phyloP scores from a whole-genome alignment of 2,797 vertebrate species.

The Phataginus tricuspis region DNA sequence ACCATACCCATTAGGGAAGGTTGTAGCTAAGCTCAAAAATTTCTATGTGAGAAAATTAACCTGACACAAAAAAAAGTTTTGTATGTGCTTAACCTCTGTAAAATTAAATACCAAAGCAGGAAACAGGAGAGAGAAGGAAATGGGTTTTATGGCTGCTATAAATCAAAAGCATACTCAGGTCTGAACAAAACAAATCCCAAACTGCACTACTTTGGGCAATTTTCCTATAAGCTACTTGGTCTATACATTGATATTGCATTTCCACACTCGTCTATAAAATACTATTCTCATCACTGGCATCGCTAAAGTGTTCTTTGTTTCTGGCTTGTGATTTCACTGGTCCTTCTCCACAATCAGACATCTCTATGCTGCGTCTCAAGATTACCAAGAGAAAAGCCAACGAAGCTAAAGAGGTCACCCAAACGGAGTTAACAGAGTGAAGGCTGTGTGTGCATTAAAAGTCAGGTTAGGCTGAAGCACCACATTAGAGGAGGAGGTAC shows the following conservation, averaged over 20 bases:
- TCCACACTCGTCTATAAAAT: background rate
- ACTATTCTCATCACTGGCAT: background rate
- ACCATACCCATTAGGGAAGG: background rate
- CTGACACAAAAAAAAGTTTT: conserved; percentile 54
- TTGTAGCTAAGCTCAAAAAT: conserved; percentile 22
- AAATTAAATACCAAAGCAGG: conserved; percentile 54
- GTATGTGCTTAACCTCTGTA: conserved; percentile 39
- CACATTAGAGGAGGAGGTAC: background rate
- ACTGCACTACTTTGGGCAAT: background rate
- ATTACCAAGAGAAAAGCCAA: conserved; percentile 62
- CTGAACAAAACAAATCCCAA: background rate
- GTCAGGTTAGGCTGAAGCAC: background rate
- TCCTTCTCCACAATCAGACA: conserved; percentile 44
- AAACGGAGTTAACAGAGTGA: conserved; percentile 60
- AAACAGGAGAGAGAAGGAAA: conserved; percentile 69
- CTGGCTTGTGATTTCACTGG: conserved; percentile 62
- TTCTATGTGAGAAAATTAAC: conserved; percentile 50
- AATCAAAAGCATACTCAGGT: conserved; percentile 40
- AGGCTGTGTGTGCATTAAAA: background rate
- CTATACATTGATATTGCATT: background rate
- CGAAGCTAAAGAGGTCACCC: conserved; percentile 72
- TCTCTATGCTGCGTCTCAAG: conserved; percentile 58
- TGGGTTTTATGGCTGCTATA: conserved; percentile 51
- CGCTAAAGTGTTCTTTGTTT: conserved; percentile 34
- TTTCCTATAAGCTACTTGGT: conserved; percentile 21